Percentiles rank a stretch among this genome's conserved stretches.
These are phyloP conservation scores for Meloidogyne floridensis DNA, from an alignment of 1,140 invertebrate species.

Conservation along the genomic window DNA sequence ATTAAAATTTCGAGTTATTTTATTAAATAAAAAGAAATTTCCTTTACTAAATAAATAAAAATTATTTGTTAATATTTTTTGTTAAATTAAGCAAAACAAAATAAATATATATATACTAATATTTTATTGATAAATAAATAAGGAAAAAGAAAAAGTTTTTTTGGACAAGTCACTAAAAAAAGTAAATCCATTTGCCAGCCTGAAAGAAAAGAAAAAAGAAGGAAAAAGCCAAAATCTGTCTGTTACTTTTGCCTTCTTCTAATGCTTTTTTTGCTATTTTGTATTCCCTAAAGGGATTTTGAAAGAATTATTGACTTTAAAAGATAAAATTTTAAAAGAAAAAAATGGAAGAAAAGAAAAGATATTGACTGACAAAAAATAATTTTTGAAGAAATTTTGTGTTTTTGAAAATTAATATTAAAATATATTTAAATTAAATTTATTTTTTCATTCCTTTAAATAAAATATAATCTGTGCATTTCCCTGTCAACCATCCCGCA, in stretches of 20 bases:
- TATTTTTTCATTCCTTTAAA: too few relatives aligned
- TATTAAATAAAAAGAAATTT: too few relatives aligned
- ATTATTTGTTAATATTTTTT: too few relatives aligned
- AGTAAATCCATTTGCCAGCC: background rate
- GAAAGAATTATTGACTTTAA: background rate
- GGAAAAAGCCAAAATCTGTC: slow-evolving; percentile 3
- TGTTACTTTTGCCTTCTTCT: background rate
- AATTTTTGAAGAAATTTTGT: too few relatives aligned
- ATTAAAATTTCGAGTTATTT: too few relatives aligned
- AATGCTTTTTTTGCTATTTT: background rate
- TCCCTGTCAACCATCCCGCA: too few relatives aligned
- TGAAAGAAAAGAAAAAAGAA: background rate
- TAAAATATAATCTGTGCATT: too few relatives aligned
- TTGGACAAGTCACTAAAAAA: background rate
- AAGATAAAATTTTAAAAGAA: background rate
- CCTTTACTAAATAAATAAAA: too few relatives aligned
- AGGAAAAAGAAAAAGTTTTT: background rate
- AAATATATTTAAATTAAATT: too few relatives aligned
- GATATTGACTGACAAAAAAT: too few relatives aligned
- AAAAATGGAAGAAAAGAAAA: background rate
- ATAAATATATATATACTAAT: background rate
- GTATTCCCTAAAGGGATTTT: background rate
- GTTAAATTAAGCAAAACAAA: too few relatives aligned
- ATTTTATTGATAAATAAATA: background rate
- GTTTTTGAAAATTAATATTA: too few relatives aligned